phyloP scores from a whole-genome alignment of 2,888 invertebrate genomes.

The Cecidostiba fungosa region DNA sequence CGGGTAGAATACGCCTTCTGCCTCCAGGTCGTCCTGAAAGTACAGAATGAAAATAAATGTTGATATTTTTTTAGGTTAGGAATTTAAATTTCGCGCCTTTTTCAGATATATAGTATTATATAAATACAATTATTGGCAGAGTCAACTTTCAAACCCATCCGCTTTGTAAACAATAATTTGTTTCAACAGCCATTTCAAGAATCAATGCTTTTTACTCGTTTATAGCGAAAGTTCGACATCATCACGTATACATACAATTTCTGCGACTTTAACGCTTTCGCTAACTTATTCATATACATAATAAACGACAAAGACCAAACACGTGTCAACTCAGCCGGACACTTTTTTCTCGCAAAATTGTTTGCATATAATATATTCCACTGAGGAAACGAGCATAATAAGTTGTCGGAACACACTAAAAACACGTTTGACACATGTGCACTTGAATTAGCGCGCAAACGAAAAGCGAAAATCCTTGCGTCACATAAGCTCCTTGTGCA shows the following conservation, averaged over 20 bases:
- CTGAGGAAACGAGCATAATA: neutral
- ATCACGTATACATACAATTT: too few species aligned
- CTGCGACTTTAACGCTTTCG: neutral
- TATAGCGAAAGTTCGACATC: neutral
- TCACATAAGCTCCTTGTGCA: neutral
- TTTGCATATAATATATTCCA: neutral
- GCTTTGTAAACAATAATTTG: too few species aligned
- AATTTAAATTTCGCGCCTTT: too few species aligned
- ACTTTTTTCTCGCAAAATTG: neutral
- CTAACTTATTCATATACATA: neutral
- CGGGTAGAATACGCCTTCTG: slow-evolving; percentile 71
- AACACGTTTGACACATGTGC: neutral
- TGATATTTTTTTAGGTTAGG: neutral
- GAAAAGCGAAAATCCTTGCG: neutral
- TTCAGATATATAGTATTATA: too few species aligned
- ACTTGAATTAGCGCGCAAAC: neutral
- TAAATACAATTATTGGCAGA: too few species aligned
- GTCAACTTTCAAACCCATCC: too few species aligned
- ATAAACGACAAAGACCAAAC: neutral
- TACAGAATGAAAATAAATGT: neutral
- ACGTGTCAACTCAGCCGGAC: neutral
- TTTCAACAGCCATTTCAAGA: too few species aligned
- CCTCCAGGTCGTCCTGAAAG: slow-evolving; percentile 69
- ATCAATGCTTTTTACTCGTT: too few species aligned
- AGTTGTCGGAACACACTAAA: neutral